Conservation (phyloP, 1,140 invertebrate species). For the Varroa destructor region DNA sequence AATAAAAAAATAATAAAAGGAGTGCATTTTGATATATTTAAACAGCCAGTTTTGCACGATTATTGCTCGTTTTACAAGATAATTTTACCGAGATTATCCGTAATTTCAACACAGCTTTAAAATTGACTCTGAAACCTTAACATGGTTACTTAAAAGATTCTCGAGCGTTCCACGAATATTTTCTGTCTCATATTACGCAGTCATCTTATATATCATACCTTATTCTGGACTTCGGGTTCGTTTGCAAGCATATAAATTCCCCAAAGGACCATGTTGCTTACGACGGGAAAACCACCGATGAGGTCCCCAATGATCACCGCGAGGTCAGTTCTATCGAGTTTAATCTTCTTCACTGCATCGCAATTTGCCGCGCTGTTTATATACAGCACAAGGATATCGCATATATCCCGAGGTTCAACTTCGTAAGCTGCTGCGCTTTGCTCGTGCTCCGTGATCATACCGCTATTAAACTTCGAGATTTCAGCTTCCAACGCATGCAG, state of each 20-base stretch:
- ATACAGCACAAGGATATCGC: slow-evolving; percentile 35
- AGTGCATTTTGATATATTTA: too few relatives aligned
- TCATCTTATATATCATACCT: slow-evolving; percentile 29
- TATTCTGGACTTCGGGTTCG: slow-evolving; percentile 46
- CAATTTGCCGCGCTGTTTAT: slow-evolving; percentile 30
- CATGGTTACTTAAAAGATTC: too few relatives aligned
- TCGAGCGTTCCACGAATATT: too few relatives aligned
- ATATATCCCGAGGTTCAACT: slow-evolving; percentile 31
- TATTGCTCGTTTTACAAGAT: too few relatives aligned
- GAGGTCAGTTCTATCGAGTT: slow-evolving; percentile 39
- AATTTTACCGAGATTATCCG: too few relatives aligned
- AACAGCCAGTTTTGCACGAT: too few relatives aligned
- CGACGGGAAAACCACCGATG: slow-evolving; percentile 68
- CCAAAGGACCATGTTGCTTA: slow-evolving; percentile 67
- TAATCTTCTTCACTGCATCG: slow-evolving; percentile 30
- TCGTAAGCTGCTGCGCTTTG: background rate
- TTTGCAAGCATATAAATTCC: slow-evolving; percentile 50
- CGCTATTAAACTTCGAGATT: background rate
- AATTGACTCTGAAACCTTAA: too few relatives aligned
- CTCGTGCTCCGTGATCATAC: slow-evolving; percentile 22
- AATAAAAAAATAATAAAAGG: too few relatives aligned
- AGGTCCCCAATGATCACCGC: slow-evolving; percentile 41
- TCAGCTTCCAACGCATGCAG: background rate
- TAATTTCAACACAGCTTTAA: too few relatives aligned
- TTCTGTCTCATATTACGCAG: too few relatives aligned